phyloP scores from a whole-genome alignment of 2,797 vertebrate genomes.

The Bovichtus variegatus region DNA sequence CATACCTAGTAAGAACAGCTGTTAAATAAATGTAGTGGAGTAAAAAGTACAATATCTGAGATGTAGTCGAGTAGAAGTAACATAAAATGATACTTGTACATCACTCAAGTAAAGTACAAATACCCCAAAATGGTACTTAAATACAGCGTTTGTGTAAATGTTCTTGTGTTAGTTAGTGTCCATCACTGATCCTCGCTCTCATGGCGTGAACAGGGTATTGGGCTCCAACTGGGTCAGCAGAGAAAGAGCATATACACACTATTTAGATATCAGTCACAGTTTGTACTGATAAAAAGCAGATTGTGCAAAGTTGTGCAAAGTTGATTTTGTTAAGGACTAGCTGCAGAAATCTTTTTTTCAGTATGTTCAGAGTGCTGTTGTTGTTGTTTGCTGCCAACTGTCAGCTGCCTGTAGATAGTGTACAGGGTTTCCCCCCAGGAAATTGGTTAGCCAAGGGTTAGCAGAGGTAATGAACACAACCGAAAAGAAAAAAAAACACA shows the following conservation, averaged over 20 bases:
- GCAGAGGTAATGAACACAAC: constrained; percentile 3
- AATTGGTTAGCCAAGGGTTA: neutral
- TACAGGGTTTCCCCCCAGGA: constrained; percentile 31
- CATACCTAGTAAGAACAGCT: no score
- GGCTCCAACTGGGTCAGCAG: neutral
- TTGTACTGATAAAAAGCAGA: constrained; percentile 8
- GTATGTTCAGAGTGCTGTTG: neutral
- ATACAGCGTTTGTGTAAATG: no score
- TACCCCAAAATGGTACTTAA: no score
- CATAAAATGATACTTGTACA: no score
- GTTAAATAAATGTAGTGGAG: no score
- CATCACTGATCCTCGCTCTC: no score
- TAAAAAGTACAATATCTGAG: no score
- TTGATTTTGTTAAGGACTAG: no score
- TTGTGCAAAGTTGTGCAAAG: neutral
- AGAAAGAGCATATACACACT: neutral
- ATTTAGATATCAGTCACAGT: neutral
- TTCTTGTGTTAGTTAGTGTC: no score
- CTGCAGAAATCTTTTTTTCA: neutral
- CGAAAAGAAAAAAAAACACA: no score
- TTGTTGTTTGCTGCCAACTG: neutral
- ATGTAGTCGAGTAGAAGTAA: no score
- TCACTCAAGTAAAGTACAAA: no score
- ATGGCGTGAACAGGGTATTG: neutral
- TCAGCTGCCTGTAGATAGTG: neutral